phyloP scores from a whole-genome alignment of 1,140 invertebrate species.

The Neodiprion pinetum region DNA sequence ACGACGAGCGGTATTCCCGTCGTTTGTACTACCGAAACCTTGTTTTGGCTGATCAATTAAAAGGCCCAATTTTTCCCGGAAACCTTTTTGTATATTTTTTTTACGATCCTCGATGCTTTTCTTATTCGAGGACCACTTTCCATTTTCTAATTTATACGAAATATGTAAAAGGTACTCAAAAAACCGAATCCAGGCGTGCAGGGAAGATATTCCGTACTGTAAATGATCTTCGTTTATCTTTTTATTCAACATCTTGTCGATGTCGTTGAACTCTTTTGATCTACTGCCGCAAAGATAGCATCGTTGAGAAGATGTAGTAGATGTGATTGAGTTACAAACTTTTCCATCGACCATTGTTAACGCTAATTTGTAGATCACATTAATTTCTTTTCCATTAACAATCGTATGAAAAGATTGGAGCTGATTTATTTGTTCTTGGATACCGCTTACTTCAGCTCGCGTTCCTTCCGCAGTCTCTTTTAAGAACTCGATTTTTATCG shows the following conservation, averaged over 20 bases:
- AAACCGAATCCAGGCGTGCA: slow-evolving; percentile 46
- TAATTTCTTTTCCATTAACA: slow-evolving; percentile 29
- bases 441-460: slow-evolving; percentile 9
- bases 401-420: slow-evolving; percentile 13
- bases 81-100: slow-evolving; percentile 28
- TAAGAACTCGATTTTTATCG: slow-evolving; percentile 41
- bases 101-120: slow-evolving; percentile 38
- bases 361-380: slow-evolving; percentile 37
- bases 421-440: slow-evolving; percentile 17
- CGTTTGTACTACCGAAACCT: slow-evolving; percentile 30
- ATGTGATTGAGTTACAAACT: slow-evolving; percentile 52
- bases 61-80: slow-evolving; percentile 21
- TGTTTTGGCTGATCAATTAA: slow-evolving; percentile 28
- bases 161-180: no score
- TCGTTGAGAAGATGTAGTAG: slow-evolving; percentile 46
- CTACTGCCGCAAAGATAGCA: slow-evolving; percentile 54
- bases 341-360: slow-evolving; percentile 58
- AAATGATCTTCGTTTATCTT: slow-evolving; percentile 34
- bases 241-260: slow-evolving; percentile 32
- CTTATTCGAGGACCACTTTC: no score
- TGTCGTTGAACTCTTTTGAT: slow-evolving; percentile 47
- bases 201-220: slow-evolving; percentile 21
- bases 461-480: slow-evolving; percentile 29
- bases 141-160: no score
- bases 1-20: slow-evolving; percentile 23